These are phyloP conservation scores for Euura saliciscinereae DNA, from an alignment of 1,140 invertebrate genomes.

Conservation along the genomic window DNA sequence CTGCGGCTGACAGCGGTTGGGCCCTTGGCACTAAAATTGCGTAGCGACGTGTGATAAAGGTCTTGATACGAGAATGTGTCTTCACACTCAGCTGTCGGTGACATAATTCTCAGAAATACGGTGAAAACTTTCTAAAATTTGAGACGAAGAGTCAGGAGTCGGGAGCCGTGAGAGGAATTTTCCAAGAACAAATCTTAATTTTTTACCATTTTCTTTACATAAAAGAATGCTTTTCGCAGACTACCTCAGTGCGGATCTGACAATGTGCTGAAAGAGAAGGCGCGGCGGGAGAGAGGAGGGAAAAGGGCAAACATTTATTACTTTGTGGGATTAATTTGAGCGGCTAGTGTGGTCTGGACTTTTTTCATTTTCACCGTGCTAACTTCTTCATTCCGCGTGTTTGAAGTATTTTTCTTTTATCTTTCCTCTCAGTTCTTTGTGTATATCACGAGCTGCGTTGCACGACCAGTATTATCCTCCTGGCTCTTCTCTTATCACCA, in stretches of 20 bases:
- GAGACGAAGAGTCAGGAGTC: too few relatives aligned
- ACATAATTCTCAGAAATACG: neutral
- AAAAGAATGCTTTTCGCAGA: too few relatives aligned
- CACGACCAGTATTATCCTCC: too few relatives aligned
- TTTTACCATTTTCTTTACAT: too few relatives aligned
- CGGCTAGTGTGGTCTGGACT: neutral
- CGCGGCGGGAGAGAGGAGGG: neutral
- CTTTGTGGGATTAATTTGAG: slow-evolving; percentile 4
- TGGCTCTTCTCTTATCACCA: too few relatives aligned
- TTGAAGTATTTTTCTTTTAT: neutral
- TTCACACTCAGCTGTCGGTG: neutral
- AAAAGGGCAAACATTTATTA: neutral
- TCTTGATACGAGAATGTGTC: neutral
- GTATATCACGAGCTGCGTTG: too few relatives aligned
- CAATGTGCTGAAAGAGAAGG: neutral
- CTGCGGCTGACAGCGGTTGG: neutral
- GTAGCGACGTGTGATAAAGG: neutral
- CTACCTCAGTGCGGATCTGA: neutral
- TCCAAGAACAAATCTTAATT: too few relatives aligned
- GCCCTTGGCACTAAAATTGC: neutral
- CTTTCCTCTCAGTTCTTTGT: neutral
- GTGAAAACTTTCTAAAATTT: too few relatives aligned
- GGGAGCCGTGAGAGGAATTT: too few relatives aligned
- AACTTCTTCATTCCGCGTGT: neutral
- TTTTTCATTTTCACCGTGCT: neutral